Conservation (phyloP, 2,888 invertebrate genomes). For the Eumacrocentrus americanus region DNA sequence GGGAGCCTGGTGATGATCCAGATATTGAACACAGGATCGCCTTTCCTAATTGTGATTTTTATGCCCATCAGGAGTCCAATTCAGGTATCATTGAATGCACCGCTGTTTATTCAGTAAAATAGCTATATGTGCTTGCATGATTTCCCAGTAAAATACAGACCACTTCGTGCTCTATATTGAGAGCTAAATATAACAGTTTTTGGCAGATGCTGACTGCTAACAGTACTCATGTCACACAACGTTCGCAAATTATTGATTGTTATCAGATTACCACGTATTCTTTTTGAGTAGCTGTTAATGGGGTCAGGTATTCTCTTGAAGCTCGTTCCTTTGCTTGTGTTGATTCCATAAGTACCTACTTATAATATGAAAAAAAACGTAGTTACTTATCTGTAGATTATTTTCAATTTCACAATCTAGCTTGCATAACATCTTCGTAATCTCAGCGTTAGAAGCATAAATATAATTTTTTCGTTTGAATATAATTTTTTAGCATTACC, state of each 20-base stretch:
- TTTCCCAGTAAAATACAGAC: neutral
- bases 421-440: constrained; percentile 19
- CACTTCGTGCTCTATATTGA: constrained; percentile 8
- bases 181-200: constrained; percentile 46
- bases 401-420: constrained; percentile 12
- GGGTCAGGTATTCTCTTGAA: constrained; percentile 43
- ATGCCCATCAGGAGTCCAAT: constrained; percentile 39
- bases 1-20: constrained; percentile 74
- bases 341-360: neutral
- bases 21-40: constrained; percentile 71
- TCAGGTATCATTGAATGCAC: constrained; percentile 40
- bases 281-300: constrained; percentile 34
- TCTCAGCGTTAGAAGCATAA: too few species aligned
- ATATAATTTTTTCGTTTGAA: too few species aligned
- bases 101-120: constrained; percentile 1
- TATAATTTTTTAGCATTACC: too few species aligned
- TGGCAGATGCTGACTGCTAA: constrained; percentile 44
- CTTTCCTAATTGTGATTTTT: constrained; percentile 68
- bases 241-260: constrained; percentile 32
- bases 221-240: constrained; percentile 32
- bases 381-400: constrained; percentile 1
- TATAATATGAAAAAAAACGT: neutral
- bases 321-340: neutral
- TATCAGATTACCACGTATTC: constrained; percentile 28
- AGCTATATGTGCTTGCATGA: too few species aligned